Base-by-base conservation (phyloP, 2,888 invertebrate species). In the Crematogaster levior region DNA sequence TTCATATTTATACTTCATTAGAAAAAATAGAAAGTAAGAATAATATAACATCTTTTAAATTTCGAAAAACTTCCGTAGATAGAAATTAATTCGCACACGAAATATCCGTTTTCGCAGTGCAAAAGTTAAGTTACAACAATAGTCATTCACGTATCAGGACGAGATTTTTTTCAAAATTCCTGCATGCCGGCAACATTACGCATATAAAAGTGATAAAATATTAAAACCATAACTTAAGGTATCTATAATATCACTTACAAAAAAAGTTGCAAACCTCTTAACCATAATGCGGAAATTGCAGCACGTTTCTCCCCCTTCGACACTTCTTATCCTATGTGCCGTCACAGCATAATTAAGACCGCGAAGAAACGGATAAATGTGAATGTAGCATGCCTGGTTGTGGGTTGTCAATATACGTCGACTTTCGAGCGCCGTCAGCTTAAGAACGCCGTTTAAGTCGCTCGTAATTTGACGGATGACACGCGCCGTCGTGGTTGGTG, bases 401-500 rank as follows among this genome's bases (percentile, higher is more conserved):
- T 30, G 61, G 18, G 5, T 77, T 70, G 30, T 70, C 53, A 56
- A 56, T 56, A 40, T 18, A 43, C 51, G 43, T 56, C 30, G 53
- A 40, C 53, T 77, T 68, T 53, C 53, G 53, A 77, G 30, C 53
- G 53, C 40, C 10, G 53, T 27, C 30, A 15, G 40, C 21, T 53
- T 30, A 43, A 40, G 68, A 58, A 37, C 27, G 56, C 48, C 74
- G 48, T 48, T 63, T 24, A 63, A 63, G 51, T 65, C 60, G n/a
- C 68, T 53, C 66, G 46, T 87, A 86, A 89, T 85, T 87, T 86
- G 84, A 85, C 86, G 84, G 79, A 82, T 74, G 89, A 91, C 89
- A 88, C 90, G 89, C 85, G 90, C 84, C 89, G 51, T 68, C 83
- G 58, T 58, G 74, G 61, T 65, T 56, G 90, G 89, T 91, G 91